Conservation (phyloP, 2,113 vertebrate genomes). For the Aegithalos caudatus region DNA sequence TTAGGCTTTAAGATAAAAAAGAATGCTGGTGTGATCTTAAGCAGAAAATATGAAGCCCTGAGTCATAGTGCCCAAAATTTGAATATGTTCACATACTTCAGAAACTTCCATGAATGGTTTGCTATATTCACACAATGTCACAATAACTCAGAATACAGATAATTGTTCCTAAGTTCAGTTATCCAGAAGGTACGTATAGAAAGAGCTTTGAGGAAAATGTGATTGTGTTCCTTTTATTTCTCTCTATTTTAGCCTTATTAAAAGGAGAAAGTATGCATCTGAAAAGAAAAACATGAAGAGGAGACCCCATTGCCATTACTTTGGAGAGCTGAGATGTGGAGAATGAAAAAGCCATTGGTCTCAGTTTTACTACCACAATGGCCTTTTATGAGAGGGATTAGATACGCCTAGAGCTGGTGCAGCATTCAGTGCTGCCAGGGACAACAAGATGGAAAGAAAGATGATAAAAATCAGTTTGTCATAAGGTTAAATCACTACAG, state of each 20-base stretch:
- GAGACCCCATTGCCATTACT: conserved; percentile 66
- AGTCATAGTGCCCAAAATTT: neutral
- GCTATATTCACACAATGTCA: conserved; percentile 1
- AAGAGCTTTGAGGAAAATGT: conserved; percentile 54
- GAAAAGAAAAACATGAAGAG: conserved; percentile 72
- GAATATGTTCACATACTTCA: neutral
- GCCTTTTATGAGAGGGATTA: conserved; percentile 79
- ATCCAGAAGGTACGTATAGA: conserved; percentile 8
- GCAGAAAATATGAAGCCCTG: neutral
- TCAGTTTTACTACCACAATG: conserved; percentile 78
- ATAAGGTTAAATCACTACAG: conserved; percentile 71
- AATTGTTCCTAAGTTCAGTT: conserved; percentile 34
- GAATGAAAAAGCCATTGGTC: conserved; percentile 77
- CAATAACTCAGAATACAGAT: neutral
- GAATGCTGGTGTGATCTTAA: neutral
- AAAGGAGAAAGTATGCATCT: conserved; percentile 67
- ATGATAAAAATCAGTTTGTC: conserved; percentile 73
- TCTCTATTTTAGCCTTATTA: conserved; percentile 58
- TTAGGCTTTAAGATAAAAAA: neutral
- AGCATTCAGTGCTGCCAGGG: conserved; percentile 58
- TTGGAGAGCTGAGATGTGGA: conserved; percentile 68
- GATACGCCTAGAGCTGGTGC: conserved; percentile 69
- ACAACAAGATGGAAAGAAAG: conserved; percentile 68
- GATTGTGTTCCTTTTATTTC: conserved; percentile 61
- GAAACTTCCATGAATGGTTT: conserved; percentile 17